Base-by-base conservation (phyloP, 2,888 invertebrate genomes). In the Tuberolachnus salignus region DNA sequence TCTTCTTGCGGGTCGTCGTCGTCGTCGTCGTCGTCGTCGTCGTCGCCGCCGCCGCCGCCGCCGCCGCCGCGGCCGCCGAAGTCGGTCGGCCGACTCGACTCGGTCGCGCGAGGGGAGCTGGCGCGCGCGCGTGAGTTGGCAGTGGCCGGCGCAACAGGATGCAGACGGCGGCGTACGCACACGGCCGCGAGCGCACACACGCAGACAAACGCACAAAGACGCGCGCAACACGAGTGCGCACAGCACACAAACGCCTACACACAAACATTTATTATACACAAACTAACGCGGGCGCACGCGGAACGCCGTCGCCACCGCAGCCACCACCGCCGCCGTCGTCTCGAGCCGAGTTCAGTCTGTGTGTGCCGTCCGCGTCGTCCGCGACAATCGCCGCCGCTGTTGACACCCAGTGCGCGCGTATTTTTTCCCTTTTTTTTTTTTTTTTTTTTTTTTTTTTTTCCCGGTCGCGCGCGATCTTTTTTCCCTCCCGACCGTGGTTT, bases 281-380 rank as follows among this genome's bases (percentile, higher is more conserved):
- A 59, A 59, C 34, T 34, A 34, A 49, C 51, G 26, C 51, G n/a
- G 10, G 13, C 67, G 26, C 26, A 16, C 51, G 42, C 13, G 9
- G 34, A 9, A 69, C 19, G 53, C 26, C 46, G 23, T 21, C 34
- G 72, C n/a, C n/a, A 19, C 34, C 13, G 53, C 34, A 34, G 53
- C 21, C 66, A 21, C 19, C 53, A 34, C 42, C 53, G 66, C 49
- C 66, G 66, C 26, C 14, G 21, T 71, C 57, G 53, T 73, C 26
- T 44, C 63, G 64, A 11, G 42, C n/a, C 61, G 78, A 42, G 46
- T 78, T 78, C 78, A 78, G 78, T 78, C 61, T 61, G 78, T 61
- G 78, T 78, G 78, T 69, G 78, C 59, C 78, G 78, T 11, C 57
- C 78, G 69, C 55, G 75, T 59, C 49, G 78, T 78, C 69, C 78